These are phyloP conservation scores for Dinocampus coccinellae DNA, from an alignment of 2,888 invertebrate species.

Conservation along the genomic window DNA sequence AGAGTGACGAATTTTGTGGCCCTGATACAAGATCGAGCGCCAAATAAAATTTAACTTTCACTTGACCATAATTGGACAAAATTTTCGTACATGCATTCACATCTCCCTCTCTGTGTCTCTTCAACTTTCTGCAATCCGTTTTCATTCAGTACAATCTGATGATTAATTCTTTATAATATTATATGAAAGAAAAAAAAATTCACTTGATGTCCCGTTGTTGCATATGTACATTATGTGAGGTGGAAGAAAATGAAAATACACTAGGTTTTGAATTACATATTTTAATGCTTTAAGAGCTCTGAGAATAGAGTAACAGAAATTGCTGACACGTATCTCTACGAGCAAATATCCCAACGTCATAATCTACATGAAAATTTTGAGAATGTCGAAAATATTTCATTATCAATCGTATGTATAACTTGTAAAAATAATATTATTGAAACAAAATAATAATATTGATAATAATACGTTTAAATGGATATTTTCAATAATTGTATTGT, in stretches of 20 bases:
- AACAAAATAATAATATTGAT: too few relatives aligned
- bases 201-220: not conserved
- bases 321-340: not conserved
- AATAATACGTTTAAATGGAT: too few relatives aligned
- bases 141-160: not conserved
- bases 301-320: not conserved
- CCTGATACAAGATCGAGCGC: slow-evolving; percentile 24
- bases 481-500: too few relatives aligned
- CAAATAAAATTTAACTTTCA: slow-evolving; percentile 18
- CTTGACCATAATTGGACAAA: slow-evolving; percentile 18
- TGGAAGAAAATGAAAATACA: not conserved
- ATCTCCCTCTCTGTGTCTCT: not conserved
- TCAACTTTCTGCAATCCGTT: not conserved
- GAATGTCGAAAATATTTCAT: not conserved
- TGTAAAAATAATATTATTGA: not conserved
- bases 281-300: not conserved
- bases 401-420: not conserved
- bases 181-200: not conserved
- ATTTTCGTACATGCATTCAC: slow-evolving; percentile 7
- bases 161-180: not conserved
- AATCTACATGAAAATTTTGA: not conserved
- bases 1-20: slow-evolving; percentile 26
- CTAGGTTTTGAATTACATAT: not conserved
- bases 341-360: not conserved
- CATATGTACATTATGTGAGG: not conserved